Base-by-base conservation (phyloP, 2,888 invertebrate species). In the Apantesis nais region DNA sequence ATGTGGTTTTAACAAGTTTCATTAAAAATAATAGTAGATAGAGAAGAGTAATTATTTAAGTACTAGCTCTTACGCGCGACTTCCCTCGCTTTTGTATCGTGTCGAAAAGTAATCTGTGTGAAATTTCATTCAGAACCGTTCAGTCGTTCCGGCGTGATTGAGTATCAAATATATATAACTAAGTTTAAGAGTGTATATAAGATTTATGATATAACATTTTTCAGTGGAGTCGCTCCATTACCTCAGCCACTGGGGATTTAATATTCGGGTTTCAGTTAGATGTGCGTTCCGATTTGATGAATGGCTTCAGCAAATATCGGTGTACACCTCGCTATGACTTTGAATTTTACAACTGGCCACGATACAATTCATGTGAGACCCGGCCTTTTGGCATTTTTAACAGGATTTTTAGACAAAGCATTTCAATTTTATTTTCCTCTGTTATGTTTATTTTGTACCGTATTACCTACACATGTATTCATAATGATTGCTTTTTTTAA, bases 251-350 rank as follows among this genome's bases (percentile, higher is more conserved):
- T 74, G 74, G 77, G 85, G 85, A 90, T 91, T 92, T 89, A 87
- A 87, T 85, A 91, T 91, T 91, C 90, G 89, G 87, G 91, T 91
- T 92, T 89, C 87, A 88, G 90, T 88, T 86, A 88, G 88, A 84
- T 84, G 85, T 85, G 87, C 83, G 85, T 79, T 78, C 82, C 83
- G 85, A 89, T 89, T 90, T 91, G 89, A 92, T 92, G 90, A 91
- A 92, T 88, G 86, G 82, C 79, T 82, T 79, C 72, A 78, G 83
- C 85, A 86, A 87, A 86, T 86, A 84, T 83, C 79, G 73, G 71
- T 76, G 75, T 74, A 76, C 78, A 74, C 77, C 83, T 81, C 67
- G 75, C 72, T 76, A 78, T 74, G 74, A 74, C 68, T 64, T 66
- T 74, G 72, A 71, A 78, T 76, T 71, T 78, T 72, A 41, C 41